Percentiles rank a stretch among this genome's conserved stretches.
These are phyloP conservation scores for Lepus europaeus DNA, from an alignment of 2,113 vertebrate genomes.

Conservation along the genomic window DNA sequence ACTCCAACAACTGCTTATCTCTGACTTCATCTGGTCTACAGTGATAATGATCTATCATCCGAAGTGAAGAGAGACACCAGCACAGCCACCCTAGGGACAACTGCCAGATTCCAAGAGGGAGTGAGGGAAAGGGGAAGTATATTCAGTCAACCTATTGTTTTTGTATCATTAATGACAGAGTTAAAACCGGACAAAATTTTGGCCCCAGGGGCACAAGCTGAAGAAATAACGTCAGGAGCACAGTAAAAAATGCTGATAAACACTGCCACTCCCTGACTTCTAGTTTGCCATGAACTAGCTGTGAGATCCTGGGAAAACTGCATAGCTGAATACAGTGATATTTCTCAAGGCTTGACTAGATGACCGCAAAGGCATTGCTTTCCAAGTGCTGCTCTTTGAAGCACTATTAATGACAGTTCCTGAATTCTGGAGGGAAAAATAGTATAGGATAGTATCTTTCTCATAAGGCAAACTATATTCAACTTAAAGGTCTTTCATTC, in stretches of 20 bases:
- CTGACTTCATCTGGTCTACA: neutral
- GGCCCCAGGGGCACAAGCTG: neutral
- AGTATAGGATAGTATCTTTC: neutral
- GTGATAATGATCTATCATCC: neutral
- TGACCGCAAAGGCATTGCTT: neutral
- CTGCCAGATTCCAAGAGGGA: neutral
- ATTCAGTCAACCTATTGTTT: constrained; percentile 8
- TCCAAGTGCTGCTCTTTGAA: neutral
- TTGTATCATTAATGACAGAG: neutral
- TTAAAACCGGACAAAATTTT: constrained; percentile 35
- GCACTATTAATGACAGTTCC: neutral
- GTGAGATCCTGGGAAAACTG: neutral
- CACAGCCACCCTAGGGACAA: neutral
- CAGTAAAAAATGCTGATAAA: constrained; percentile 40
- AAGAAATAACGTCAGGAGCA: neutral
- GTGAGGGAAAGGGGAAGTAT: neutral
- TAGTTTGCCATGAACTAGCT: neutral
- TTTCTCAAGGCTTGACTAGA: neutral
- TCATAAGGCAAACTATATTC: neutral
- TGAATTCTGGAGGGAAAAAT: neutral
- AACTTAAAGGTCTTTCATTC: neutral
- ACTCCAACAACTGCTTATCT: neutral
- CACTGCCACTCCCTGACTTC: neutral
- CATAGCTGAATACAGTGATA: neutral
- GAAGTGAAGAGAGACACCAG: neutral